These are phyloP conservation scores for Catostylus mosaicus DNA, from an alignment of 30 jellyfish, hydroid and myxozoan species.

Conservation along the genomic window DNA sequence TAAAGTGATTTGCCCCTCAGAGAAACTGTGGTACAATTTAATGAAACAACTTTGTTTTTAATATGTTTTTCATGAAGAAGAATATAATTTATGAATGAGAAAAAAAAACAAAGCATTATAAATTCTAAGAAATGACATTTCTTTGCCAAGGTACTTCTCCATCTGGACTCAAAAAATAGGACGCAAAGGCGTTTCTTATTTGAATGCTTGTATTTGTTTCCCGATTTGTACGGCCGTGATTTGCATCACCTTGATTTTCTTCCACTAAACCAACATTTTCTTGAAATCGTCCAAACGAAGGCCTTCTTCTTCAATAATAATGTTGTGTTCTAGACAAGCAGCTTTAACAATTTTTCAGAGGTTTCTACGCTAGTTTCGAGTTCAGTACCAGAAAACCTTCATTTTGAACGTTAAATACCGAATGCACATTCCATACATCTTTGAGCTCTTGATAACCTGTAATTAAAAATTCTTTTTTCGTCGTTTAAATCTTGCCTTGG, in stretches of 20 bases:
- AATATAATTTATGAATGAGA: no score
- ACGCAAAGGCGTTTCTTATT: background rate
- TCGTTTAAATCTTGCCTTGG: conserved; percentile 24
- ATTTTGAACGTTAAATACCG: conserved; percentile 1
- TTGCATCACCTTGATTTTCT: background rate
- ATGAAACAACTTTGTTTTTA: no score
- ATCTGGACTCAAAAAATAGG: background rate
- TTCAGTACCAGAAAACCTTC: conserved; percentile 11
- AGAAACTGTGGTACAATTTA: background rate
- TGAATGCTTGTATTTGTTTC: background rate
- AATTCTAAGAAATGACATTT: no score
- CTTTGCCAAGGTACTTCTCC: background rate
- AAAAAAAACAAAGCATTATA: background rate
- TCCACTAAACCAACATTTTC: background rate
- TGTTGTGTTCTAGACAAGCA: background rate
- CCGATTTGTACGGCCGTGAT: conserved; percentile 3
- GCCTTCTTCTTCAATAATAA: conserved; percentile 18
- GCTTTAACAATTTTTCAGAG: conserved; percentile 20
- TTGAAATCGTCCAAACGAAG: background rate
- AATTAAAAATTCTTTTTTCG: conserved; percentile 19
- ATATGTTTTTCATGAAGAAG: no score
- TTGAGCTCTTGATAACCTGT: conserved; percentile 33
- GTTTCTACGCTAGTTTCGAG: background rate
- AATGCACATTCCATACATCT: conserved; percentile 24
- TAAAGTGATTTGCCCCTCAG: background rate